A percentile compares a stretch with the other conserved stretches of the same genome.
These are phyloP conservation scores for Caenorhabditis sinica DNA, from an alignment of 2,888 invertebrate genomes.

Conservation along the genomic window DNA sequence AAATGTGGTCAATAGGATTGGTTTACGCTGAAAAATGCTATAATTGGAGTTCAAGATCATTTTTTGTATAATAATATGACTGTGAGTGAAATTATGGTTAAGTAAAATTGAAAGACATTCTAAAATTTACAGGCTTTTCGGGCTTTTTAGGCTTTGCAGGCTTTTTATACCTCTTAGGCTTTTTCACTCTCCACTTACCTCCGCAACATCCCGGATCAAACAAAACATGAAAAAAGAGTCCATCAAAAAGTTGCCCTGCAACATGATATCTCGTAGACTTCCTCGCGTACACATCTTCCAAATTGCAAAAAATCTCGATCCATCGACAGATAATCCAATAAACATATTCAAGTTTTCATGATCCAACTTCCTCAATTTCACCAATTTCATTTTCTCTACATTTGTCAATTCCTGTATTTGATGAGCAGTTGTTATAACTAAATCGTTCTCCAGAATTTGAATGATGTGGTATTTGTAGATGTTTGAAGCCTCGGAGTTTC, in stretches of 20 bases:
- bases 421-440: constrained; percentile 65
- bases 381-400: constrained; percentile 50
- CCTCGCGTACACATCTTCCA: constrained; percentile 79
- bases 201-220: constrained; percentile 72
- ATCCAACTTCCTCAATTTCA: constrained; percentile 76
- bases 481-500: constrained; percentile 4
- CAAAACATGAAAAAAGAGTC: constrained; percentile 77
- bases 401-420: constrained; percentile 29
- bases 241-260: constrained; percentile 70
- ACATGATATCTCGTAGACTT: constrained; percentile 71
- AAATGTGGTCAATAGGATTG: too few relatives aligned
- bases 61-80: too few relatives aligned
- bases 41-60: neutral
- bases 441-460: constrained; percentile 60
- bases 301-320: constrained; percentile 71
- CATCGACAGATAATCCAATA: constrained; percentile 80
- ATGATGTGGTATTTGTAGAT: constrained; percentile 30
- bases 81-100: too few relatives aligned
- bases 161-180: neutral
- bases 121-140: too few relatives aligned
- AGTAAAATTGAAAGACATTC: too few relatives aligned
- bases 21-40: too few relatives aligned
- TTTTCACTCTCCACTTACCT: too few relatives aligned
- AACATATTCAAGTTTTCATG: constrained; percentile 82
- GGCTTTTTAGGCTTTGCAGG: neutral